phyloP scores from a whole-genome alignment of 2,888 invertebrate species.

The Allacma fusca region DNA sequence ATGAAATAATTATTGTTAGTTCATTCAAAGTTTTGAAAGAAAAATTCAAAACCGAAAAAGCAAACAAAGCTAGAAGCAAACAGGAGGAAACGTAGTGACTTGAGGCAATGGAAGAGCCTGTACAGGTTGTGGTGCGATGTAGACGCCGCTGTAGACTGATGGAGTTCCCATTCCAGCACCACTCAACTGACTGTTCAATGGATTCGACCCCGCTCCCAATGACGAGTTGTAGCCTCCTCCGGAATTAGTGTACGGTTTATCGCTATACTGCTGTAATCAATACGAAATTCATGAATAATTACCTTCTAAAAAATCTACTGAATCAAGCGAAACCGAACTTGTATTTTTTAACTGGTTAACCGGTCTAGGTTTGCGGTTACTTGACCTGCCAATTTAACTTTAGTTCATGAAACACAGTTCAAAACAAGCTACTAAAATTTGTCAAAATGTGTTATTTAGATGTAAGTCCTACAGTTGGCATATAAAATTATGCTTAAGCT shows the following conservation, averaged over 20 bases:
- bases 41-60: slow-evolving; percentile 13
- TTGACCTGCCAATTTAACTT: no score
- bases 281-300: slow-evolving; percentile 13
- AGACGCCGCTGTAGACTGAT: slow-evolving; percentile 51
- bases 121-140: slow-evolving; percentile 60
- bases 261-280: slow-evolving; percentile 53
- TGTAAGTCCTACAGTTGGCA: no score
- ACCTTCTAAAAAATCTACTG: slow-evolving; percentile 13
- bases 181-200: slow-evolving; percentile 56
- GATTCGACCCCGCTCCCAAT: slow-evolving; percentile 55
- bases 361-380: no score
- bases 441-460: no score
- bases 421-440: no score
- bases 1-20: no score
- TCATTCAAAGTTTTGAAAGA: background rate
- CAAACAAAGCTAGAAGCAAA: slow-evolving; percentile 37
- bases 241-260: slow-evolving; percentile 55
- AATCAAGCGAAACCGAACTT: background rate
- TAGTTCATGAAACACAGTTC: no score
- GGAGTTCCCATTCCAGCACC: slow-evolving; percentile 58
- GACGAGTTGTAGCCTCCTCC: slow-evolving; percentile 53
- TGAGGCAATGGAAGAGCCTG: slow-evolving; percentile 61
- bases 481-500: no score
- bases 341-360: background rate
- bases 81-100: slow-evolving; percentile 57